phyloP scores from a whole-genome alignment of 30 jellyfish, hydroid and myxozoan genomes.

The Cassiopea andromeda region DNA sequence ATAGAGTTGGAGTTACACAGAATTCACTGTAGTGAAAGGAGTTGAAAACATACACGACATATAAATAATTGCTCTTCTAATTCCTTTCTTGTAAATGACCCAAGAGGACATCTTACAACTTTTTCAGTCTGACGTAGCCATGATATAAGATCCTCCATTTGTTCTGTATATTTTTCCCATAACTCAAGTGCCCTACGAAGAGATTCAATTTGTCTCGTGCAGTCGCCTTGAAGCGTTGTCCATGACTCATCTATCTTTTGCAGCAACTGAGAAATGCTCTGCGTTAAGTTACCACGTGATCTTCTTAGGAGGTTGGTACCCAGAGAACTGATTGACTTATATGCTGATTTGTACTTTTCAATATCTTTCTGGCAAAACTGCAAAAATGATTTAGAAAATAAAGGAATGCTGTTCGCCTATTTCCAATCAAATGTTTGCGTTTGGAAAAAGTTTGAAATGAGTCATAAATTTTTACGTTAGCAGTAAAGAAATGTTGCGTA shows the following conservation, averaged over 20 bases:
- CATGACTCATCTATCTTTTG: constrained; percentile 53
- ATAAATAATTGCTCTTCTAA: constrained; percentile 53
- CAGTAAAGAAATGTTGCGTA: too few species aligned
- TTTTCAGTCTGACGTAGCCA: constrained; percentile 89
- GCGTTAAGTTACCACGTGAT: constrained; percentile 15
- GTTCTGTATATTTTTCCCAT: constrained; percentile 95
- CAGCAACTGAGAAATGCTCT: constrained; percentile 42
- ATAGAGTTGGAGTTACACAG: too few species aligned
- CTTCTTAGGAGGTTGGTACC: constrained; percentile 36
- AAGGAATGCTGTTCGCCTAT: too few species aligned
- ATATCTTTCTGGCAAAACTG: constrained; percentile 65
- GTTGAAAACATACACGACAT: constrained; percentile 71
- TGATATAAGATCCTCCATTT: constrained; percentile 76
- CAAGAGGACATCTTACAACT: constrained; percentile 67
- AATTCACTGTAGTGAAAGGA: not conserved
- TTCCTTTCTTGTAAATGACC: constrained; percentile 46
- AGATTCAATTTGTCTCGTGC: constrained; percentile 10
- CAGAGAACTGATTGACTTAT: constrained; percentile 38
- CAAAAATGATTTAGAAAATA: too few species aligned
- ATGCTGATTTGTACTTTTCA: constrained; percentile 55
- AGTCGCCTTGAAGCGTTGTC: constrained; percentile 42
- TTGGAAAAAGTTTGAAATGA: too few species aligned
- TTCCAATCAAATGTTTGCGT: too few species aligned
- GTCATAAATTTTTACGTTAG: too few species aligned
- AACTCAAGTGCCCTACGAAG: constrained; percentile 60